Conservation (phyloP, 2,113 vertebrate genomes). For the Axis porcinus region DNA sequence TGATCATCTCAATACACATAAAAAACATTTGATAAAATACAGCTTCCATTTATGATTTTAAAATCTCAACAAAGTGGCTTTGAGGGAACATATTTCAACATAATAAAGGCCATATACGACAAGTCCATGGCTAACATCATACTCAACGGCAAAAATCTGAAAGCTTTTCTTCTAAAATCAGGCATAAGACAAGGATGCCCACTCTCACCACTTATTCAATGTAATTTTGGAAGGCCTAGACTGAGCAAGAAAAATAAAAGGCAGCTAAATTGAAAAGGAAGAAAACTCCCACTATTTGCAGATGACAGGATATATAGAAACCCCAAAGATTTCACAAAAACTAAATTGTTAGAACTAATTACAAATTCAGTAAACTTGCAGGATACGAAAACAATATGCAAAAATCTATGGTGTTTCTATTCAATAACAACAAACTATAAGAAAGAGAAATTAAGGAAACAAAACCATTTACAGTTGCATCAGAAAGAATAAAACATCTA, state of each 20-base stretch:
- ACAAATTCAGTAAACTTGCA: neutral
- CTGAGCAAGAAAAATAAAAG: neutral
- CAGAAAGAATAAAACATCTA: neutral
- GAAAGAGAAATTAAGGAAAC: neutral
- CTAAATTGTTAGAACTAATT: neutral
- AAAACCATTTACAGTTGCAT: neutral
- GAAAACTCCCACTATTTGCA: neutral
- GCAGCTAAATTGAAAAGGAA: neutral
- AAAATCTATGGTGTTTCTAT: neutral
- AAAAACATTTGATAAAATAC: neutral
- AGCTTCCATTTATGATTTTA: neutral
- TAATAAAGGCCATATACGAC: neutral
- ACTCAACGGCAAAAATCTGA: neutral
- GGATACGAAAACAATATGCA: neutral
- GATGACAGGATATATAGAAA: neutral
- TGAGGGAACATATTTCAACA: neutral
- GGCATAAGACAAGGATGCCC: neutral
- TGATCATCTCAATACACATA: neutral
- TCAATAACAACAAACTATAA: neutral
- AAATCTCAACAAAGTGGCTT: neutral
- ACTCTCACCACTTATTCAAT: neutral
- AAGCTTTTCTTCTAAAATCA: neutral
- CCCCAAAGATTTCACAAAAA: neutral
- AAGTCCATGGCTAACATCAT: neutral
- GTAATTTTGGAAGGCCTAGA: neutral